Base-by-base conservation (phyloP, 2,797 vertebrate species). In the Heliangelus exortis region DNA sequence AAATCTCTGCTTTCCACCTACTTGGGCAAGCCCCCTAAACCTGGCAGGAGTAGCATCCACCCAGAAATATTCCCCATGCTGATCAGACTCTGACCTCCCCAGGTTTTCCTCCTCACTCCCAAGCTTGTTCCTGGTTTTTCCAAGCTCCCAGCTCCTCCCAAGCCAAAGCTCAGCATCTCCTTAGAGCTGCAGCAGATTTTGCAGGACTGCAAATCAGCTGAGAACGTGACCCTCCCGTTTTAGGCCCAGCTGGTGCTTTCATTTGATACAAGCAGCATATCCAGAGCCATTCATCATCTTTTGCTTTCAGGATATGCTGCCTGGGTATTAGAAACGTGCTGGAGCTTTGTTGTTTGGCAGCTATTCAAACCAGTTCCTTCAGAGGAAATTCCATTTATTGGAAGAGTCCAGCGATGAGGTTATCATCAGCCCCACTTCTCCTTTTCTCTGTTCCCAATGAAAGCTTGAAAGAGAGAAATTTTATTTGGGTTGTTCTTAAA, bases 391-490 rank as follows among this genome's bases (percentile, higher is more conserved):
- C 89, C 63, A 4, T 14, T 7, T 87, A 48, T 54, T 67, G 39
- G 90, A 84, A 20, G 93, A 84, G 92, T 11, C 80, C 93, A 43
- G 71, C 6, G 87, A 95, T 93, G 89, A 74, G 77, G 89, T 91
- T 96, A 95, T 95, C 95, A 29, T 88, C 91, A 61, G 94, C 89
- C 67, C 90, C 65, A 48, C 85, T 55, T 88, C 92, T 71, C 89
- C 14, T 93, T 90, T 82, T 76, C 91, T 55, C 87, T 63, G 67
- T 48, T 91, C 85, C 6, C 91, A 90, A 62, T 36, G 77, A 71
- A 45, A 67, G 85, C 89, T 89, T 90, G 86, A 80, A 58, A 84
- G 92, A 68, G 77, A 74, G 87, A 89, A 58, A 91, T 96, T 61
- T 61, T 87, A 67, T 93, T 89, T 54, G 77, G 77, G 77, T 41